phyloP scores from a whole-genome alignment of 2,113 vertebrate genomes.

The Anguilla rostrata region DNA sequence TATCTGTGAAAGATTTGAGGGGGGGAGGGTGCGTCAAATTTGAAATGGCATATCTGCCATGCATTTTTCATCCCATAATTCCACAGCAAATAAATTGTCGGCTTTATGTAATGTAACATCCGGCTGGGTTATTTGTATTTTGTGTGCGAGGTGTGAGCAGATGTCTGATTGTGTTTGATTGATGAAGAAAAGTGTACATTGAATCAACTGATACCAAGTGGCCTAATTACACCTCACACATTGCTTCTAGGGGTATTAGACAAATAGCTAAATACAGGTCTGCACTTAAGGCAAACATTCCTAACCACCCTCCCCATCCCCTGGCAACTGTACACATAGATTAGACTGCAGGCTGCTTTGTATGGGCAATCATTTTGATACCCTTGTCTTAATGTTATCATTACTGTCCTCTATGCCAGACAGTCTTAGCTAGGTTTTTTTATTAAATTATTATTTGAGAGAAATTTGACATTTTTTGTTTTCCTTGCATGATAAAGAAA shows the following conservation, averaged over 20 bases:
- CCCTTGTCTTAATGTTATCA: too few species aligned
- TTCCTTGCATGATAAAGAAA: too few species aligned
- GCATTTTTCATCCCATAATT: constrained; percentile 51
- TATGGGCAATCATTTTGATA: neutral
- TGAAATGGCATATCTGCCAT: constrained; percentile 60
- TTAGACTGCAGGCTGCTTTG: constrained; percentile 26
- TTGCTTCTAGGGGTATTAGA: constrained; percentile 46
- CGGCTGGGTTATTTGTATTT: constrained; percentile 60
- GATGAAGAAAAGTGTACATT: constrained; percentile 59
- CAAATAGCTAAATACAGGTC: constrained; percentile 38
- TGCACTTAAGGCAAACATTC: constrained; percentile 47
- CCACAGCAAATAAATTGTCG: constrained; percentile 53
- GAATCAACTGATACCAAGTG: constrained; percentile 54
- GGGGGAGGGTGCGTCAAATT: constrained; percentile 53
- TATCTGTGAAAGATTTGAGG: constrained; percentile 55
- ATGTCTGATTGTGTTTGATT: constrained; percentile 58
- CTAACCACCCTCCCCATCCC: constrained; percentile 29
- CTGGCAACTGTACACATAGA: constrained; percentile 40
- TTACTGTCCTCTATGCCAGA: neutral
- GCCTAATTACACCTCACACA: constrained; percentile 44
- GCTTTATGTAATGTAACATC: constrained; percentile 51
- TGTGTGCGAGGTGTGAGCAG: constrained; percentile 51
- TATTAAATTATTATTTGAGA: neutral
- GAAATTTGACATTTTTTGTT: too few species aligned
- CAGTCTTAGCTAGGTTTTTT: neutral